Evolutionary conservation across 2,888 invertebrate genomes (phyloP).

Genomic region (Drosophila fulvimacula): DNA sequence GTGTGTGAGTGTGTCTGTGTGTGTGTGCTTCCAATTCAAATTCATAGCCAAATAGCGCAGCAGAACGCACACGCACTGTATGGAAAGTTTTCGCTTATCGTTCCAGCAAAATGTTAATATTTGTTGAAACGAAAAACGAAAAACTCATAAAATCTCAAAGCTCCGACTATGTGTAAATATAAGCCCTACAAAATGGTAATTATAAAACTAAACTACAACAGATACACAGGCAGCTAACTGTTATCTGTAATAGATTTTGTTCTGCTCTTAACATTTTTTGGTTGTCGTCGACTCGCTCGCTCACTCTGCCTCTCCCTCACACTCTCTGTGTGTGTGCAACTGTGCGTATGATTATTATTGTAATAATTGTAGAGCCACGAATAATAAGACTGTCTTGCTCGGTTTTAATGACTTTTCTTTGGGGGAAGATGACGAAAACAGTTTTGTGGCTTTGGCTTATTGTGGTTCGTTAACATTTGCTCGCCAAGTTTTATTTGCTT

Average conservation of each 20-base stretch:
- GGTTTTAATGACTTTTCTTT: conserved; percentile 72
- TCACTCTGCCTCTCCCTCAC: too few relatives aligned
- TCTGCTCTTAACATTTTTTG: conserved; percentile 27
- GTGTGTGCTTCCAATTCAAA: conserved; percentile 49
- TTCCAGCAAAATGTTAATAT: conserved; percentile 78
- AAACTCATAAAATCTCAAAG: conserved; percentile 29
- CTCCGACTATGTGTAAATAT: conserved; percentile 57
- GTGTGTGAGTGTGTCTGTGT: background rate
- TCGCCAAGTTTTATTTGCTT: conserved; percentile 57
- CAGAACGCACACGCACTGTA: conserved; percentile 50
- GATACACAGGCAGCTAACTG: conserved; percentile 28
- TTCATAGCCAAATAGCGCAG: conserved; percentile 65
- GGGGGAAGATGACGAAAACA: conserved; percentile 51
- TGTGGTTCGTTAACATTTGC: conserved; percentile 62
- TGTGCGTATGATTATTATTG: conserved; percentile 79
- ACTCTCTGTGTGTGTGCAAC: conserved; percentile 47
- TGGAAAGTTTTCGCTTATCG: conserved; percentile 73
- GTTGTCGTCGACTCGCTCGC: background rate
- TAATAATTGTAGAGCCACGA: conserved; percentile 57
- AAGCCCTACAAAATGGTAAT: conserved; percentile 75
- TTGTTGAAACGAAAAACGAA: conserved; percentile 66
- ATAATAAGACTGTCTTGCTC: conserved; percentile 25
- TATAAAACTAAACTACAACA: conserved; percentile 72
- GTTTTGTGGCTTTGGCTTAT: conserved; percentile 61
- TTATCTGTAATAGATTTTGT: conserved; percentile 75